phyloP scores from a whole-genome alignment of 2,888 invertebrate genomes.

The Eupithecia dodoneata region DNA sequence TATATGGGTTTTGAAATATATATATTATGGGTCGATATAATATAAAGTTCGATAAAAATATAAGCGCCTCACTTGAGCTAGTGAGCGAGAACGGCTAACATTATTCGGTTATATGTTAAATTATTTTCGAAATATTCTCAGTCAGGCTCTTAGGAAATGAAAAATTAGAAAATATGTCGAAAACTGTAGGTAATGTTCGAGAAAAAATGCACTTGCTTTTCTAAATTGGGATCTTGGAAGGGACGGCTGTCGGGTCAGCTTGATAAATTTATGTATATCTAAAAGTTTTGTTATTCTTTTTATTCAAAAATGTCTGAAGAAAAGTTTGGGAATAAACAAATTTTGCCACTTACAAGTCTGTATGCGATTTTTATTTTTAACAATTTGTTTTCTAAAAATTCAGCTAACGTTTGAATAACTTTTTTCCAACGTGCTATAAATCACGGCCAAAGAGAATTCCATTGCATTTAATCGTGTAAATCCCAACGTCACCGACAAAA shows the following conservation, averaged over 20 bases:
- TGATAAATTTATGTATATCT: too few species aligned
- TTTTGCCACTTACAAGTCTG: neutral
- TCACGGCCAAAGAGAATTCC: constrained; percentile 27
- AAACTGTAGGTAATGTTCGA: neutral
- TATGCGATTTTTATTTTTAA: neutral
- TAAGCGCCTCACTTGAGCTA: too few species aligned
- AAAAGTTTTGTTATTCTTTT: neutral
- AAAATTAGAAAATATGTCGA: neutral
- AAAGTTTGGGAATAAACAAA: neutral
- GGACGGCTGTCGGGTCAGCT: neutral
- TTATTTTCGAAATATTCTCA: neutral
- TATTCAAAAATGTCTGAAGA: neutral
- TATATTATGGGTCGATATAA: too few species aligned
- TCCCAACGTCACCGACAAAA: constrained; percentile 33
- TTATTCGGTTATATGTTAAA: too few species aligned
- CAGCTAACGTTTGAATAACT: neutral
- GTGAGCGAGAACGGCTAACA: too few species aligned
- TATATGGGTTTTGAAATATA: too few species aligned
- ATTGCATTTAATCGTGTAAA: constrained; percentile 33
- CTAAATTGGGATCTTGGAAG: neutral
- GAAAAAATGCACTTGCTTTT: neutral
- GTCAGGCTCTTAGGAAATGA: neutral
- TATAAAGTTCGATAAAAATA: too few species aligned
- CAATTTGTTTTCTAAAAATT: neutral
- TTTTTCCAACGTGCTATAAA: constrained; percentile 22